A percentile compares a stretch with the other conserved stretches of the same genome.
phyloP scores from a whole-genome alignment of 2,797 vertebrate genomes.

The Mus caroli region DNA sequence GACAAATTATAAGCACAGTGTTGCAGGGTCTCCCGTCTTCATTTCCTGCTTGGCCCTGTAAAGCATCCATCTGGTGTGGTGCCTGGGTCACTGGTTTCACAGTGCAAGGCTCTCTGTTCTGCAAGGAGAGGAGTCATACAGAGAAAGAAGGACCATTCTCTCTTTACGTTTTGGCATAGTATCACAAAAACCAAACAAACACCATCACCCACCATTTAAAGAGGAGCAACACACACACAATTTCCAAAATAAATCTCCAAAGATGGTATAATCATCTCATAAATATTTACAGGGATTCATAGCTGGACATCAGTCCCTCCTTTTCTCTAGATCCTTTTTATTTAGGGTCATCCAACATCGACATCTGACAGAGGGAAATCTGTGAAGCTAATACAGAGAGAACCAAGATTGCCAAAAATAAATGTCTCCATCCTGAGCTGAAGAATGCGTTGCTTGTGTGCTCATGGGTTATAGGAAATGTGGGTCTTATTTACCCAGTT shows the following conservation, averaged over 20 bases:
- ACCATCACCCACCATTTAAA: constrained; percentile 19
- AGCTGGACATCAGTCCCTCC: constrained; percentile 58
- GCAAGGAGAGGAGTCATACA: not conserved
- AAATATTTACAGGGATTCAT: constrained; percentile 79
- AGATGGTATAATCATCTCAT: constrained; percentile 70
- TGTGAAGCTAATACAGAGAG: constrained; percentile 69
- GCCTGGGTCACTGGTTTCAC: constrained; percentile 10
- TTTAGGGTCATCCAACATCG: constrained; percentile 64
- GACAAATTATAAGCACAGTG: not conserved
- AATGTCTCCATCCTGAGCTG: constrained; percentile 72
- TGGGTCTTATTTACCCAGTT: constrained; percentile 65
- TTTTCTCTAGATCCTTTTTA: constrained; percentile 66
- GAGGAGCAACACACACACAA: not conserved
- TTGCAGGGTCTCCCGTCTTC: not conserved
- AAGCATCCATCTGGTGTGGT: not conserved
- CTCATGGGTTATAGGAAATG: constrained; percentile 72
- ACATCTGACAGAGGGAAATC: constrained; percentile 69
- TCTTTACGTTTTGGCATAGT: constrained; percentile 9
- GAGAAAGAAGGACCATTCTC: not conserved
- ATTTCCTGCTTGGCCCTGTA: not conserved
- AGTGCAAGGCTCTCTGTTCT: not conserved
- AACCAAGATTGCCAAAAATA: constrained; percentile 69
- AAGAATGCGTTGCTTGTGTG: constrained; percentile 78
- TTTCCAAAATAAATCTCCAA: constrained; percentile 48
- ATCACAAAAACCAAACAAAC: not conserved